Evolutionary conservation across 2,888 invertebrate species (phyloP).

Genomic region (Cheilosia variabilis): DNA sequence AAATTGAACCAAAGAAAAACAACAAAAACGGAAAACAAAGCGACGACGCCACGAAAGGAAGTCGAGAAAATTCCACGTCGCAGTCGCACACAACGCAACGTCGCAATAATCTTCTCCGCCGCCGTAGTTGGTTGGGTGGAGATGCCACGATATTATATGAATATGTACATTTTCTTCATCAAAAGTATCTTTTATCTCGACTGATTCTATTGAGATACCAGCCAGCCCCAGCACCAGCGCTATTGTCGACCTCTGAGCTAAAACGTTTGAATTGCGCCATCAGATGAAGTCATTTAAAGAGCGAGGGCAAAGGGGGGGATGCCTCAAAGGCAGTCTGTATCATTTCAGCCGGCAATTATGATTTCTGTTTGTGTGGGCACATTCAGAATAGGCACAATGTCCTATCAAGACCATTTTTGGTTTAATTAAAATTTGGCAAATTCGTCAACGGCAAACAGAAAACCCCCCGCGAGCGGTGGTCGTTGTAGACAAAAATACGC

Average conservation of each 20-base stretch:
- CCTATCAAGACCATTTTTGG: not conserved
- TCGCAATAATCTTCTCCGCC: slow-evolving; percentile 52
- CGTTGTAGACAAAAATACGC: too few species aligned
- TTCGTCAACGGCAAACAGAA: too few species aligned
- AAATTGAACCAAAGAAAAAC: slow-evolving; percentile 20
- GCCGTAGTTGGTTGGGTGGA: not conserved
- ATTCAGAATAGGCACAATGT: slow-evolving; percentile 8
- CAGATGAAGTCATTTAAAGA: slow-evolving; percentile 43
- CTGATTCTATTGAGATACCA: slow-evolving; percentile 48
- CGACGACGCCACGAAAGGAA: slow-evolving; percentile 48
- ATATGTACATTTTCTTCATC: slow-evolving; percentile 25
- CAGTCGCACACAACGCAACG: slow-evolving; percentile 41
- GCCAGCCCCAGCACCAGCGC: slow-evolving; percentile 1
- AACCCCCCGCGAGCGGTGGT: too few species aligned
- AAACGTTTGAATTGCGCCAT: slow-evolving; percentile 35
- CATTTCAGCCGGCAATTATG: slow-evolving; percentile 45
- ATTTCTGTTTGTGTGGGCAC: slow-evolving; percentile 23
- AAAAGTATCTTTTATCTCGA: slow-evolving; percentile 47
- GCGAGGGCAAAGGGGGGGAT: not conserved
- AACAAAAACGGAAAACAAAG: slow-evolving; percentile 15
- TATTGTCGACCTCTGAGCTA: slow-evolving; percentile 12
- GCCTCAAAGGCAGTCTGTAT: slow-evolving; percentile 44
- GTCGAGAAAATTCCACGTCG: slow-evolving; percentile 49
- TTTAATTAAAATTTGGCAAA: too few species aligned
- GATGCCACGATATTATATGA: not conserved